A percentile compares a stretch with the other conserved stretches of the same genome.
These are phyloP conservation scores for Aphis gossypii DNA, from an alignment of 1,140 invertebrate species.

Conservation along the genomic window DNA sequence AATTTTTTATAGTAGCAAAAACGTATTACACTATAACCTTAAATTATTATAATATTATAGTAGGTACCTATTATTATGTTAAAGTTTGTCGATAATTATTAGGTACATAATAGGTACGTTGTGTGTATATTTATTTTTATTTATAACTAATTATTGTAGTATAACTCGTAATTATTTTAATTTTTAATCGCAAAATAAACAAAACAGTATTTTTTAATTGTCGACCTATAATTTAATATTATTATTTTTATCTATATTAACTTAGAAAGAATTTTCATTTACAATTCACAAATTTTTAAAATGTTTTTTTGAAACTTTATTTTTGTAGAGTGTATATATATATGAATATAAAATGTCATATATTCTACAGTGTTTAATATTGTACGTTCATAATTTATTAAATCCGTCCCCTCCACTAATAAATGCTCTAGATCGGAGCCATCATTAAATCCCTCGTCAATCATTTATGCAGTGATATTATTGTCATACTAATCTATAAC, in stretches of 20 bases:
- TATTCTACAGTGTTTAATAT: neutral
- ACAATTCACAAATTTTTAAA: too few species aligned
- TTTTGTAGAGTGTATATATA: neutral
- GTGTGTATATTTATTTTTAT: neutral
- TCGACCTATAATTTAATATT: too few species aligned
- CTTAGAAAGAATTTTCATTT: neutral
- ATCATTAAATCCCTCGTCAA: neutral
- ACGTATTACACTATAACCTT: too few species aligned
- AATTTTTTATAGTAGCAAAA: too few species aligned
- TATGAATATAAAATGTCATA: neutral
- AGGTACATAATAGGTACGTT: neutral
- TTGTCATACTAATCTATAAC: neutral
- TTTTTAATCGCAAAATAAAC: neutral
- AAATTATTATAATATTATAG: too few species aligned
- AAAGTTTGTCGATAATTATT: neutral
- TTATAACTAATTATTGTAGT: neutral
- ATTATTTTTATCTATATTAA: neutral
- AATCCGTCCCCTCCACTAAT: neutral
- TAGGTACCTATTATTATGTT: neutral
- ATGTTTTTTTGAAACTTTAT: neutral
- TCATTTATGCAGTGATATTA: neutral
- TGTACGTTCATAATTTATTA: neutral
- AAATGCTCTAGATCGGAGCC: neutral
- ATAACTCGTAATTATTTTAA: neutral
- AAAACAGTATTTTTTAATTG: neutral